A percentile compares a stretch with the other conserved stretches of the same genome.
Conservation (phyloP, 2,113 vertebrate species). For the Laterallus jamaicensis region DNA sequence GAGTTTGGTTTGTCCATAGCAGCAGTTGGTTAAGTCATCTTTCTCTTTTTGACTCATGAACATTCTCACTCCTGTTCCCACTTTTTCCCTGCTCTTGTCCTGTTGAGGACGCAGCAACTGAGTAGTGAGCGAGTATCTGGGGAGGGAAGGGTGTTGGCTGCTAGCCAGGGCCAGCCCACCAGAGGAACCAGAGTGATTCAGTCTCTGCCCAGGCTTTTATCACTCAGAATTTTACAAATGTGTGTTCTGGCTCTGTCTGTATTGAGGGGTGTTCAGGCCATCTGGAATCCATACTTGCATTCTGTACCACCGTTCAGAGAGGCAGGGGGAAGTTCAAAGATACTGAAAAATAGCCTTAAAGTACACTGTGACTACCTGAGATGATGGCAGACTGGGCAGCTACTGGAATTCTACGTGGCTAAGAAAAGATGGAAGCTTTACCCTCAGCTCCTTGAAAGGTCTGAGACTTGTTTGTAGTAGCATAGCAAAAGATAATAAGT, state of each 20-base stretch:
- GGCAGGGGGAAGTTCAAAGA: background rate
- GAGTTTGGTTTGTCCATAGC: background rate
- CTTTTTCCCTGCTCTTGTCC: accelerated
- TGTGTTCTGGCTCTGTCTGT: background rate
- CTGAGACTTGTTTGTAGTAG: background rate
- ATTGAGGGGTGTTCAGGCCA: background rate
- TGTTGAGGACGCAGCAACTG: background rate
- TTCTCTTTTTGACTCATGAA: background rate
- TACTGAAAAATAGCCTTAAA: background rate
- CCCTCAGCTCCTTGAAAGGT: background rate
- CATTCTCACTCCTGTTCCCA: background rate
- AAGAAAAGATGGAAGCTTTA: background rate
- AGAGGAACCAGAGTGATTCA: background rate
- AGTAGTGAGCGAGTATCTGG: background rate
- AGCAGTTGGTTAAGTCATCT: background rate
- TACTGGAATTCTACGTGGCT: background rate
- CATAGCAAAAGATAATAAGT: background rate
- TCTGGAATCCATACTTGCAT: background rate
- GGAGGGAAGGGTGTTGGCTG: background rate
- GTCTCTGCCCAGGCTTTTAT: background rate
- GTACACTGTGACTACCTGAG: background rate
- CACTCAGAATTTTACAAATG: accelerated
- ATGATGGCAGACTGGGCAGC: background rate
- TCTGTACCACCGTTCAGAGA: background rate
- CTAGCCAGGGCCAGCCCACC: background rate